A percentile compares a stretch with the other conserved stretches of the same genome.
phyloP scores from a whole-genome alignment of 2,113 vertebrate species.

The Phaethornis superciliosus region DNA sequence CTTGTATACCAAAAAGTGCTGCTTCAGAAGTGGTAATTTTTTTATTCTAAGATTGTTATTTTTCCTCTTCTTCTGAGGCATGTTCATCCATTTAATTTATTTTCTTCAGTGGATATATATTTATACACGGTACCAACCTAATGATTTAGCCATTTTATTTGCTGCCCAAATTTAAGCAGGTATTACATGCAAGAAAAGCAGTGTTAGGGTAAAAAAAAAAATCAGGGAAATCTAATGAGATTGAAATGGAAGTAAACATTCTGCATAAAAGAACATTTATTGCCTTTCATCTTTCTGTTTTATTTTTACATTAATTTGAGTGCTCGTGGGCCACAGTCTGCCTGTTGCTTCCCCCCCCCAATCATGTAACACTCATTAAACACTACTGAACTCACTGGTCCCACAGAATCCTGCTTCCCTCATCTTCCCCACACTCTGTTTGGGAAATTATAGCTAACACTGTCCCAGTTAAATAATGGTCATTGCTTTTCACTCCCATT shows the following conservation, averaged over 20 bases:
- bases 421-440: not conserved
- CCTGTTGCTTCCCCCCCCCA: rapidly evolving
- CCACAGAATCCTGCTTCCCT: not conserved
- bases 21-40: not conserved
- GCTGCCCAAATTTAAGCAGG: not conserved
- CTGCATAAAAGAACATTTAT: not conserved
- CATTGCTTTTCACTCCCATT: not conserved
- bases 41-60: not conserved
- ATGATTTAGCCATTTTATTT: not conserved
- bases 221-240: not conserved
- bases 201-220: not conserved
- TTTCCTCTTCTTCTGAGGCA: not conserved
- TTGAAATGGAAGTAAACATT: not conserved
- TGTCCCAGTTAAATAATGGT: not conserved
- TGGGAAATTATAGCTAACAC: not conserved
- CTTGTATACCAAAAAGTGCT: not conserved
- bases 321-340: not conserved
- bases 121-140: not conserved
- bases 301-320: not conserved
- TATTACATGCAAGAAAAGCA: not conserved
- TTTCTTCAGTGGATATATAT: not conserved
- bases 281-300: not conserved
- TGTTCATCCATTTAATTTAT: not conserved
- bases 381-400: not conserved
- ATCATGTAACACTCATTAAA: not conserved